Evolutionary conservation across 2,113 vertebrate genomes (phyloP), one percentile per base, ranked within the genome.

Genomic region (Hoplias malabaricus): DNA sequence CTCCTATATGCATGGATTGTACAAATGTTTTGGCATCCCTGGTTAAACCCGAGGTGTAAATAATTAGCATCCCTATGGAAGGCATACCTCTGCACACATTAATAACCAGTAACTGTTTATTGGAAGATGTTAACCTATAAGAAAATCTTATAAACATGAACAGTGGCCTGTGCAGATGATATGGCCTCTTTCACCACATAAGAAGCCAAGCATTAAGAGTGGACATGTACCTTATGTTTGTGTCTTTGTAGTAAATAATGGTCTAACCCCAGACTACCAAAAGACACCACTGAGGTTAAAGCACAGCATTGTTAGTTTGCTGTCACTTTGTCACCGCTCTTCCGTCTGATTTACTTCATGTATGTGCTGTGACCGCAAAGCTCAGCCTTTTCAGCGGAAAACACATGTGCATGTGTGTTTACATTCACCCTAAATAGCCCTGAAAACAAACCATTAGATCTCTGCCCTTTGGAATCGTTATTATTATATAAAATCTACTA

Each of bases 381-480:
- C 21, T 13, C 40, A 38, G 31, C 33, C 31, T 5, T 19, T 62
- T 62, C 43, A 56, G 12, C 48, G 14, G 46, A 73, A 10, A 25
- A 54, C 63, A 73, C 29, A 42, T 53, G 14, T 50, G 42, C 42
- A 40, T 68, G 53, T 54, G 42, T 33, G 69, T 48, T 56, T 81
- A 8, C 21, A 61, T 36, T 75, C 63, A 42, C 31, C 62, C 48
- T 54, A 25, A 46, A 57, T 79, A 36, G 13, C 6, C 59, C 10
- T 5, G 11, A 27, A 40, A 72, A 27, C 29, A 33, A 40, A 11
- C 21, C 13, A 42, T 56, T 50, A 36, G 19, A 69, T 77, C 57
- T 61, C 7, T 43, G 21, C 33, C 42, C 4, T 29, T 33, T 48
- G 43, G n/a, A 69, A 69, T 21, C 16, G 19, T 75, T 65, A 62